Evolutionary conservation across 2,797 vertebrate genomes (phyloP), one percentile per base, ranked within the genome.

Genomic region (Brachymystax lenok): DNA sequence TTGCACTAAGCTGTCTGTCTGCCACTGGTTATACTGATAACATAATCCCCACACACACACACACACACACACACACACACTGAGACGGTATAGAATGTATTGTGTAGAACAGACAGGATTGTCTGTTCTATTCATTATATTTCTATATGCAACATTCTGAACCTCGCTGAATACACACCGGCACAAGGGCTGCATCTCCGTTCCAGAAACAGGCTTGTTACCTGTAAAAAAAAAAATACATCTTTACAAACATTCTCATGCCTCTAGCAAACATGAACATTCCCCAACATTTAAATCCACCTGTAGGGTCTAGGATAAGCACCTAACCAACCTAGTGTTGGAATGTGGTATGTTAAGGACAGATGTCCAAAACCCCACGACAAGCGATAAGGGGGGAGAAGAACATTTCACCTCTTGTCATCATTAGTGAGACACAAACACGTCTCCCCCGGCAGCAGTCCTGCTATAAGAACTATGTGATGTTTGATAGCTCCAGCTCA

Each of bases 401-500:
- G 21, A 59, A 52, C 17, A n/a, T n/a, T 16, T 28, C 59, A 74
- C 76, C 35, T 69, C 51, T 35, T 28, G 73, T 79, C 74, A 19
- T 78, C 70, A 28, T 76, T 67, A 76, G 79, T 79, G 68, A 81
- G 84, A 68, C 52, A 66, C 82, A 10, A 19, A 59, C 79, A 77
- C 19, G 78, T 4, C 35, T 14, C 7, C 27, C 24, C 27, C 40
- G 59, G 33, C 21, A 24, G 7, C 12, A 16, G 19, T 19, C 7
- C 28, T 54, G 75, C 80, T 69, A 71, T 78, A 50, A 51, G 52
- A 75, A 83, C 77, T 73, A 83, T 68, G 51, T 52, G 14, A 81
- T 80, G 80, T 85, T 82, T 72, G 83, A 80, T 82, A 78, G 12
- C 59, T 13, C 70, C 61, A 59, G 19, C 10, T 27, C 81, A 85